Evolutionary conservation across 2,797 vertebrate genomes (phyloP).

Genomic region (Acrossocheilus fasciatus): DNA sequence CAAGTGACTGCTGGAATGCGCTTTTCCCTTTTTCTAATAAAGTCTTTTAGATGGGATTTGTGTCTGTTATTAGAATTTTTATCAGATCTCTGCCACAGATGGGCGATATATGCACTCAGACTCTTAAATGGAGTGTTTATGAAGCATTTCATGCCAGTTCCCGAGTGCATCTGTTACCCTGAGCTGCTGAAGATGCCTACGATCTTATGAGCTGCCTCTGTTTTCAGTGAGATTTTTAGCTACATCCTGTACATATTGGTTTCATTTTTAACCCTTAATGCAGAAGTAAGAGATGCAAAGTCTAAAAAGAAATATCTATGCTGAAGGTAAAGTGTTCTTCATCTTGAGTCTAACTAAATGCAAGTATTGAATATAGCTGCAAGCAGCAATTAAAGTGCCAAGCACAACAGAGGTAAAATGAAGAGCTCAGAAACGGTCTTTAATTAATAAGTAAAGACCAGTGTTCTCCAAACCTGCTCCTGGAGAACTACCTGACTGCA

Average conservation of each 20-base stretch:
- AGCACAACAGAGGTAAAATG: background rate
- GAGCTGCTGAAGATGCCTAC: slow-evolving; percentile 8
- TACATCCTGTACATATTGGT: slow-evolving; percentile 2
- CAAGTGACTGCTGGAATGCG: slow-evolving; percentile 22
- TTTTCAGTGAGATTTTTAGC: slow-evolving; percentile 39
- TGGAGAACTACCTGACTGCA: background rate
- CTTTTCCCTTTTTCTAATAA: slow-evolving; percentile 45
- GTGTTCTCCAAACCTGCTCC: too few relatives aligned
- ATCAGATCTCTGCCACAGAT: slow-evolving; percentile 29
- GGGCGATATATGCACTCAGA: background rate
- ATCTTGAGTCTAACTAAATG: background rate
- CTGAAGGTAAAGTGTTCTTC: background rate
- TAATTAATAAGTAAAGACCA: background rate
- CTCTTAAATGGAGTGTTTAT: slow-evolving; percentile 29
- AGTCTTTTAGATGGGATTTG: slow-evolving; percentile 28
- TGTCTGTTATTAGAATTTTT: slow-evolving; percentile 36
- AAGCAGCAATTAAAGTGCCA: background rate
- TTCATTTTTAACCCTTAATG: slow-evolving; percentile 19
- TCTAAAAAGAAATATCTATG: background rate
- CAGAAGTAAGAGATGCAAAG: background rate
- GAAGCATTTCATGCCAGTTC: slow-evolving; percentile 36
- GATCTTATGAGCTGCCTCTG: slow-evolving; percentile 14
- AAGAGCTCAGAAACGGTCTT: background rate
- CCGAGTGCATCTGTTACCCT: slow-evolving; percentile 46
- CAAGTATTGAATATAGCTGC: background rate